Base-by-base conservation (phyloP, 37 sponge, comb jelly and placozoan species). In the Geodia barretti region DNA sequence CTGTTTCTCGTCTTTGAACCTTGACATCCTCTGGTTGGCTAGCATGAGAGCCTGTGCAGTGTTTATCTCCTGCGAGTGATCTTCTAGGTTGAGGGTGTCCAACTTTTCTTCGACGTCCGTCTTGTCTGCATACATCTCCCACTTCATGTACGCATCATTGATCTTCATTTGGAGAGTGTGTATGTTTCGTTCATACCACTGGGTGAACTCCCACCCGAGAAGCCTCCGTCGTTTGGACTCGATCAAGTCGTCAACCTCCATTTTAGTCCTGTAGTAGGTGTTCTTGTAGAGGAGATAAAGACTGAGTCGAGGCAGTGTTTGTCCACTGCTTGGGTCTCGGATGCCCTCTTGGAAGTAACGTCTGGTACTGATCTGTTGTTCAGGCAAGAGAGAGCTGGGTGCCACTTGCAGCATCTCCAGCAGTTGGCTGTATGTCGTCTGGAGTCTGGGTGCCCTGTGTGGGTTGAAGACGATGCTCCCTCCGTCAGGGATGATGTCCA, bases 251-350 rank as follows among this genome's bases (percentile, higher is more conserved):
- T 76, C 72, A 14, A 74, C 41, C 17, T 72, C 73, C 24, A 68
- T 30, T 29, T 71, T 63, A 29, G 40, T 78, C 26, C 29, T 30
- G 59, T 68, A 39, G 62, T 85, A 85, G 31, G 20, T 36, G 29
- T 71, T 69, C 36, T 85, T 85, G 73, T 85, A 85, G 4, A 70
- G 38, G 29, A 78, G 35, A 61, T 85, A 85, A 11, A 85, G 65
- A 25, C 40, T 85, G 33, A 85, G 40, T 35, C 78, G 66, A 9
- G 79, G 79, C 0, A 39, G 40, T 19, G 34, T 24, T 28, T n/a
- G 26, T 14, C 3, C 39, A 14, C 1, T 30, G 37, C 74, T 58
- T 1, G 41, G 42, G 34, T 78, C 79, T 9, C 34, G 47, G 23
- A 78, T 68, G 5, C 25, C 36, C 68, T 78, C 79, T 31, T 67